Base-by-base conservation (phyloP, 2,888 invertebrate genomes). In the Idaea straminata region DNA sequence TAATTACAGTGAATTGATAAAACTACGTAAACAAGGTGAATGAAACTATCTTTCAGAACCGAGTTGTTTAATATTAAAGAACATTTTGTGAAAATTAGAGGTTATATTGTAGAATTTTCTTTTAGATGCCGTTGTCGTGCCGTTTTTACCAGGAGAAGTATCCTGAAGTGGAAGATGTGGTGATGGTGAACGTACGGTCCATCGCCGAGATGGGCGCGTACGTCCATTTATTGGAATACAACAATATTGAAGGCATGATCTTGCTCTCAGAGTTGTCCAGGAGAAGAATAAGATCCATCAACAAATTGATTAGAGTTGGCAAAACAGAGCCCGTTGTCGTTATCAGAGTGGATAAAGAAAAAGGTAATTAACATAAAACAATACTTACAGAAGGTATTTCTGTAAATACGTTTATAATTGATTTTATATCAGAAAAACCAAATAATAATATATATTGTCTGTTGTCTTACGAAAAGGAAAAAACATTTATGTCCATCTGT, bases 131-230 rank as follows among this genome's bases (percentile, higher is more conserved):
- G 83, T 94, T 99, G 69, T 96, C 97, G 77, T 99, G 99, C 95
- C 95, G 99, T 84, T 99, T 98, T 95, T 99, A 99, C 87, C 96
- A 97, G 85, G 97, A 99, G 90, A 98, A 97, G 83, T 99, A 98
- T 92, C 99, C 99, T 1, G 99, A 99, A 86, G 96, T 99, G 68
- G 99, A 99, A 81, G 99, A 99, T 95, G 99, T 99, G 62, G 99
- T 99, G 61, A 99, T 99, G 99, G 99, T 99, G 35, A 99, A 99
- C 85, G 99, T 99, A 4, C 94, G 98, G 61, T 97, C 98, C 72
- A 99, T 99, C 81, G 99, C 99, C 16, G 99, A 99, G 94, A 99
- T 99, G 99, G 99, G 99, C 68, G 99, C 99, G 2, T 99, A 99
- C 88, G 99, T 99, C 15, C 98, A 98, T 87, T 93, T 99, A 69